Base-by-base conservation (phyloP, 37 sponge, comb jelly and placozoan genomes). In the Agelas oroides region DNA sequence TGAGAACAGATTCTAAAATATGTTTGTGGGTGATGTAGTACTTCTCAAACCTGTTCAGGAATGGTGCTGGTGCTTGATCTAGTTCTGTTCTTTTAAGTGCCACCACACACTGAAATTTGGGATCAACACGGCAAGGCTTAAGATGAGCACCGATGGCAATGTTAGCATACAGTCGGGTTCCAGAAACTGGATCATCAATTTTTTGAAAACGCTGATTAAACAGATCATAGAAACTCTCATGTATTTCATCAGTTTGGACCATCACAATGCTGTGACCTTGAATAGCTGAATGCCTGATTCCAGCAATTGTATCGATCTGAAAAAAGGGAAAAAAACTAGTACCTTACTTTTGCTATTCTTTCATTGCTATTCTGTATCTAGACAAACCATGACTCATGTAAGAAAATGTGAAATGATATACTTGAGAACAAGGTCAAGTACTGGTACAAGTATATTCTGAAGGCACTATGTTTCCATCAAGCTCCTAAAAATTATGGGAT, bases 191-290 rank as follows among this genome's bases (percentile, higher is more conserved):
- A 74, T 94, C 88, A 71, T 87, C 82, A 69, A 94, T 94, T 18
- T 76, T 31, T 14, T 78, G 54, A 65, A 91, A 94, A 17, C 88
- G 68, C 75, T 88, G 91, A 54, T 94, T 94, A 82, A 94, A 94
- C n/a, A 94, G 85, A 54, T 94, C 95, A 78, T 95, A 95, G 81
- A 95, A 91, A 77, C 92, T 88, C 74, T 95, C 95, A 65, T 88
- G 84, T 53, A 95, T 95, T 17, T 88, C 89, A 65, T 95, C 92
- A 3, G 89, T 81, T 54, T 95, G 92, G 27, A 80, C 65, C 86
- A 95, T 80, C 5, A 95, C 36, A 52, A 91, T 89, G 11, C 89
- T 95, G 68, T 80, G 73, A 19, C 95, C 95, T 23, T 84, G 65
- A 37, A 73, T 66, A 12, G 92, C 95, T 53, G 95, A 89, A 66